Evolutionary conservation across 2,797 vertebrate species (phyloP).

Genomic region (Chromis chromis): DNA sequence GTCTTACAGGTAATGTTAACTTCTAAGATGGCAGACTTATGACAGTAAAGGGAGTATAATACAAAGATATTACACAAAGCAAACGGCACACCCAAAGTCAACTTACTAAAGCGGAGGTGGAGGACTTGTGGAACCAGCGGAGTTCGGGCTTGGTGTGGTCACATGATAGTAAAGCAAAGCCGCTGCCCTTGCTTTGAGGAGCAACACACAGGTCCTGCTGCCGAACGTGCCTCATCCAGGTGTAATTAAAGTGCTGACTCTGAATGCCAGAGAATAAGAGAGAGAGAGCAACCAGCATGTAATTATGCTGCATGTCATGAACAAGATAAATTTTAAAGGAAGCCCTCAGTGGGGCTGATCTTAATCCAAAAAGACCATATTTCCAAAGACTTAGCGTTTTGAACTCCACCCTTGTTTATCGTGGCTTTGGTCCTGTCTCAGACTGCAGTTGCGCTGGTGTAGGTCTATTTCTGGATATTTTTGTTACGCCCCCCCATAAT

Average conservation of each 20-base stretch:
- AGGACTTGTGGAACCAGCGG: slow-evolving; percentile 88
- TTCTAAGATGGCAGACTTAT: background rate
- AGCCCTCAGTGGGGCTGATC: slow-evolving; percentile 9
- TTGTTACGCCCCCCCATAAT: slow-evolving; percentile 16
- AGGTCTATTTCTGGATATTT: slow-evolving; percentile 38
- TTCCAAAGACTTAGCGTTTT: slow-evolving; percentile 43
- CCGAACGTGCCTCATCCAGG: slow-evolving; percentile 90
- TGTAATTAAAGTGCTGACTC: slow-evolving; percentile 93
- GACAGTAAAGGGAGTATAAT: background rate
- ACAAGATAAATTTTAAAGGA: slow-evolving; percentile 38
- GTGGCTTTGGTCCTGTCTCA: slow-evolving; percentile 46
- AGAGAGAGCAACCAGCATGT: slow-evolving; percentile 18
- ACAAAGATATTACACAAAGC: slow-evolving; percentile 15
- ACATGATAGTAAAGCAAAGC: slow-evolving; percentile 80
- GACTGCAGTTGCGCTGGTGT: slow-evolving; percentile 27
- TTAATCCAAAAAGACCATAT: slow-evolving; percentile 36
- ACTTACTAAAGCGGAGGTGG: slow-evolving; percentile 86
- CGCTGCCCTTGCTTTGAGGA: slow-evolving; percentile 20
- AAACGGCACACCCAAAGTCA: slow-evolving; percentile 4
- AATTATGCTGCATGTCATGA: slow-evolving; percentile 44
- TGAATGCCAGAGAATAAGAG: slow-evolving; percentile 46
- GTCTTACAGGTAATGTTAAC: background rate
- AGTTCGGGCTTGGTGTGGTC: slow-evolving; percentile 76
- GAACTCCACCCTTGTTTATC: slow-evolving; percentile 62
- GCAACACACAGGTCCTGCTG: slow-evolving; percentile 87